Percentiles rank a stretch among this genome's conserved stretches.
These are phyloP conservation scores for Cossypha caffra DNA, from an alignment of 2,797 vertebrate genomes.

Conservation along the genomic window DNA sequence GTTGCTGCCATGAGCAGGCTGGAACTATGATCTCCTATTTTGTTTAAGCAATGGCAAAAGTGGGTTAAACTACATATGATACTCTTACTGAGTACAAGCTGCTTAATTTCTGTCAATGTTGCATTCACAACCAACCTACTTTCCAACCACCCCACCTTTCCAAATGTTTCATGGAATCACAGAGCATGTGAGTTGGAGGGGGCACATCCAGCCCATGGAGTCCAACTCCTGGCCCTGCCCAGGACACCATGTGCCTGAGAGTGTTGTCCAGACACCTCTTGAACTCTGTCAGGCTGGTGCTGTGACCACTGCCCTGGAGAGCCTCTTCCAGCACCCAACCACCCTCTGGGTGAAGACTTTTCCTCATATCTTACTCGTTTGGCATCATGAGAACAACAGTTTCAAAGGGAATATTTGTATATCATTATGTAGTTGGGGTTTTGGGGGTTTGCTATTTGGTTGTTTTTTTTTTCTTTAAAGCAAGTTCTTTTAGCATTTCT, in stretches of 20 bases:
- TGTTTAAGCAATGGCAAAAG: background rate
- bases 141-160: background rate
- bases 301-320: background rate
- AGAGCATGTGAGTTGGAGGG: background rate
- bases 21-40: background rate
- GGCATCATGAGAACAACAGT: background rate
- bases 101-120: background rate
- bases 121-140: background rate
- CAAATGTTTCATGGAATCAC: background rate
- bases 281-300: background rate
- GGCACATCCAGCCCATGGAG: too few relatives aligned
- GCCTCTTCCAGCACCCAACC: fast-evolving
- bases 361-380: background rate
- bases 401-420: background rate
- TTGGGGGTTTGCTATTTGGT: fast-evolving
- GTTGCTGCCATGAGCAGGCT: background rate
- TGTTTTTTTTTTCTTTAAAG: background rate
- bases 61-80: background rate
- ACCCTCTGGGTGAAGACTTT: background rate
- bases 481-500: background rate
- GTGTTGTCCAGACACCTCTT: background rate
- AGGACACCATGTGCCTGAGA: too few relatives aligned
- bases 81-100: background rate
- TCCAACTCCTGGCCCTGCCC: background rate
- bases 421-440: background rate